phyloP scores from a whole-genome alignment of 23 tunicate genomes.

The Styela plicata region DNA sequence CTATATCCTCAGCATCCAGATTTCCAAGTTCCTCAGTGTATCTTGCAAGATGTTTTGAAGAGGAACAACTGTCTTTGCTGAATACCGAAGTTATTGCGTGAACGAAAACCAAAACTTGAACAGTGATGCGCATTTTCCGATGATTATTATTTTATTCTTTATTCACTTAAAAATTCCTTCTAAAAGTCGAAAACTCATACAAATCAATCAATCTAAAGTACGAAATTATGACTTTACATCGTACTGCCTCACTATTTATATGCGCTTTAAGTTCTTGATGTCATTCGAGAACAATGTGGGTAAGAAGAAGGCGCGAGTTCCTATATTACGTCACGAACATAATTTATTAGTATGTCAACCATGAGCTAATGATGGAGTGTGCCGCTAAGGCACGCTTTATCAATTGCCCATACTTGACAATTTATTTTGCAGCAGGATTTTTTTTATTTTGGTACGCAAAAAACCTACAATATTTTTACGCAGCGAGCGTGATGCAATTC shows the following conservation, averaged over 20 bases:
- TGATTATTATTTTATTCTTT: no score
- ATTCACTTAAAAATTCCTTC: no score
- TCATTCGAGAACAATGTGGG: background rate
- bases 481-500: no score
- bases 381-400: background rate
- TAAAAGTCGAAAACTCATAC: background rate
- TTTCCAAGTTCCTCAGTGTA: background rate
- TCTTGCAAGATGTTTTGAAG: background rate
- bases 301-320: background rate
- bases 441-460: no score
- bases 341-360: no score
- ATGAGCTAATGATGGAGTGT: no score
- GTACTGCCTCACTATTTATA: background rate
- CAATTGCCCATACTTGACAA: background rate
- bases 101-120: background rate
- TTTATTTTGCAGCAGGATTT: background rate
- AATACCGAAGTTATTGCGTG: background rate
- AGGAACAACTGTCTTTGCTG: background rate
- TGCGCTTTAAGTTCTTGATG: background rate
- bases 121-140: background rate
- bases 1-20: background rate
- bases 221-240: background rate
- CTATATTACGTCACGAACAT: background rate
- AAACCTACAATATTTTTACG: no score
- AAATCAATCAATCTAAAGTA: no score